A percentile compares a stretch with the other conserved stretches of the same genome.
Evolutionary conservation across 2,888 invertebrate species (phyloP).

Genomic region (Eugnorisma glareosa): DNA sequence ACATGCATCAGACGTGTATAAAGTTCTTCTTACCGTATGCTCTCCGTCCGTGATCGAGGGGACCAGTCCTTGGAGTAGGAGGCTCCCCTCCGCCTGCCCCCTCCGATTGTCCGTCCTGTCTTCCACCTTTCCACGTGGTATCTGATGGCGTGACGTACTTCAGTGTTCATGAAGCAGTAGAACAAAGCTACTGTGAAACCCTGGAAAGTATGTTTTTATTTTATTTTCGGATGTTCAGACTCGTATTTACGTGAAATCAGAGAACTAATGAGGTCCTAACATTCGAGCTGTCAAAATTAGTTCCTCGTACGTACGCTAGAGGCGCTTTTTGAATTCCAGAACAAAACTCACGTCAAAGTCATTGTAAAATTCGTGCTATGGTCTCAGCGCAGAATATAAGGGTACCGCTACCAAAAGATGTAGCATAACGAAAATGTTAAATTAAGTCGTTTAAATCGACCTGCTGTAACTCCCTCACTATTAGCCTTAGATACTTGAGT

Average conservation of each 20-base stretch:
- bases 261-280: not conserved
- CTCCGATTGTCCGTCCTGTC: conserved; percentile 92
- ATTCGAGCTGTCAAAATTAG: not conserved
- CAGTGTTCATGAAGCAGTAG: conserved; percentile 98
- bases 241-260: not conserved
- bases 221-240: not conserved
- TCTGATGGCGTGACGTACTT: conserved; percentile 95
- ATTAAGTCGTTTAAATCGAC: no score
- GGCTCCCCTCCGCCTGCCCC: conserved; percentile 92
- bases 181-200: conserved; percentile 97
- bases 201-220: conserved; percentile 85
- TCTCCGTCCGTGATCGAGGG: conserved; percentile 94
- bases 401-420: no score
- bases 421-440: no score
- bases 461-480: no score
- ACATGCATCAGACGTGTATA: conserved; percentile 30
- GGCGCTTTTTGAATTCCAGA: not conserved
- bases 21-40: conserved; percentile 92
- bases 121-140: conserved; percentile 96
- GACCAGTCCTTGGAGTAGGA: conserved; percentile 96
- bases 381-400: no score
- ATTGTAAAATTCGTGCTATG: no score
- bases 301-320: not conserved
- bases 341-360: no score
- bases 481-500: no score